Evolutionary conservation across 2,113 vertebrate genomes (phyloP).

Genomic region (Pyrgilauda ruficollis): DNA sequence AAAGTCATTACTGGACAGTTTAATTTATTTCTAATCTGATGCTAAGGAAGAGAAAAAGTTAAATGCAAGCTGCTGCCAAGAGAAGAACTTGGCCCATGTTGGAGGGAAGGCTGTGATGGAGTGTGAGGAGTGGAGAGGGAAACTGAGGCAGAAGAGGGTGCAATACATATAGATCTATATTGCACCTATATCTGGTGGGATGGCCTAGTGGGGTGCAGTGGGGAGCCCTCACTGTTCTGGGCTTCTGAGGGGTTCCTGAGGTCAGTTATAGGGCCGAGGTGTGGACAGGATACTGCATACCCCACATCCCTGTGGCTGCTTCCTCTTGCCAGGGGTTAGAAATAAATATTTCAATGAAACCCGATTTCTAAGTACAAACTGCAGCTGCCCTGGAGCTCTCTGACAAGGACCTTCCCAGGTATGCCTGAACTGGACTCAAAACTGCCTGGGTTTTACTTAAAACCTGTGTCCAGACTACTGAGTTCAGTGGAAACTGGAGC

Average conservation of each 20-base stretch:
- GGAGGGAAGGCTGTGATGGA: not conserved
- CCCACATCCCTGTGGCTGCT: not conserved
- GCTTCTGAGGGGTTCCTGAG: rapidly evolving
- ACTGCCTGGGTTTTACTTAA: not conserved
- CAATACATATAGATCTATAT: not conserved
- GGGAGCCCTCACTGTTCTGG: rapidly evolving
- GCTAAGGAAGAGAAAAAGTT: not conserved
- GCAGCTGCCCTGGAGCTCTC: not conserved
- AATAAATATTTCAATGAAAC: not conserved
- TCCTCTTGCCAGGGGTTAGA: not conserved
- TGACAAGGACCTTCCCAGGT: not conserved
- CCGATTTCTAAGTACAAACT: not conserved
- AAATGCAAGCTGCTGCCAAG: not conserved
- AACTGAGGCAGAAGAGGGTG: not conserved
- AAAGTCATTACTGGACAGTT: conserved; percentile 1
- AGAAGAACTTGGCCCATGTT: not conserved
- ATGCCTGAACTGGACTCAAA: not conserved
- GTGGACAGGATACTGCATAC: not conserved
- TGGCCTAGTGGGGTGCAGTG: rapidly evolving
- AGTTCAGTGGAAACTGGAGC: not conserved
- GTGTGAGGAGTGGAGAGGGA: not conserved
- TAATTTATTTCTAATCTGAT: conserved; percentile 17
- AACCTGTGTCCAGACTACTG: not conserved
- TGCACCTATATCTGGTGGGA: rapidly evolving
- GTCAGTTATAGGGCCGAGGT: rapidly evolving